A percentile compares a stretch with the other conserved stretches of the same genome.
Conservation (phyloP, 2,888 invertebrate genomes). For the Drosophila percnosoma region DNA sequence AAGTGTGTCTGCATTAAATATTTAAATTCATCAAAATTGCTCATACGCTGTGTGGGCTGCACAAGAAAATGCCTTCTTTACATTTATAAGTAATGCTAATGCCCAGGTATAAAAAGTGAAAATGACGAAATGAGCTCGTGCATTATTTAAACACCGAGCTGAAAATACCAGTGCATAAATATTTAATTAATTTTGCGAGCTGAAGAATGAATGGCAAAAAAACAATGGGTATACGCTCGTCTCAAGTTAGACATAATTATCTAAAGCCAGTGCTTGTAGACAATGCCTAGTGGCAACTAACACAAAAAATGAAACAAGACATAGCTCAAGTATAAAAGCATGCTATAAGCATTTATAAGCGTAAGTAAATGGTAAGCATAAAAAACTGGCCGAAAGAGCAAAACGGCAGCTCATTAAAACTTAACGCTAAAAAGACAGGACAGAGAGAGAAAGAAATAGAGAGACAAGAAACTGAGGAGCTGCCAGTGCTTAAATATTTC, state of each 20-base stretch:
- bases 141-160: slow-evolving; percentile 46
- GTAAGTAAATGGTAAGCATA: slow-evolving; percentile 45
- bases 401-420: slow-evolving; percentile 59
- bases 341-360: not conserved
- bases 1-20: slow-evolving; percentile 47
- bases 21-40: slow-evolving; percentile 61
- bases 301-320: slow-evolving; percentile 21
- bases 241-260: slow-evolving; percentile 48
- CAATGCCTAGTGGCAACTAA: slow-evolving; percentile 49
- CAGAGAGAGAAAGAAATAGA: not conserved
- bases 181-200: slow-evolving; percentile 61
- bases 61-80: slow-evolving; percentile 24
- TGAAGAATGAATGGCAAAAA: slow-evolving; percentile 43
- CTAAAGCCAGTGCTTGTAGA: slow-evolving; percentile 54
- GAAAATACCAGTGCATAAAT: slow-evolving; percentile 59
- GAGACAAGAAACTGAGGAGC: slow-evolving; percentile 2
- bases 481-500: slow-evolving; percentile 41
- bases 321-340: slow-evolving; percentile 34
- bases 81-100: slow-evolving; percentile 35
- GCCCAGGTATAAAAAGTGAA: slow-evolving; percentile 49
- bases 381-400: slow-evolving; percentile 43
- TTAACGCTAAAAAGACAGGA: slow-evolving; percentile 32
- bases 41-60: slow-evolving; percentile 59
- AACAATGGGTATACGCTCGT: slow-evolving; percentile 37
- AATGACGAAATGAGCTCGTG: slow-evolving; percentile 43